These are phyloP conservation scores for Machimus rusticus DNA, from an alignment of 2,888 invertebrate genomes.

Conservation along the genomic window DNA sequence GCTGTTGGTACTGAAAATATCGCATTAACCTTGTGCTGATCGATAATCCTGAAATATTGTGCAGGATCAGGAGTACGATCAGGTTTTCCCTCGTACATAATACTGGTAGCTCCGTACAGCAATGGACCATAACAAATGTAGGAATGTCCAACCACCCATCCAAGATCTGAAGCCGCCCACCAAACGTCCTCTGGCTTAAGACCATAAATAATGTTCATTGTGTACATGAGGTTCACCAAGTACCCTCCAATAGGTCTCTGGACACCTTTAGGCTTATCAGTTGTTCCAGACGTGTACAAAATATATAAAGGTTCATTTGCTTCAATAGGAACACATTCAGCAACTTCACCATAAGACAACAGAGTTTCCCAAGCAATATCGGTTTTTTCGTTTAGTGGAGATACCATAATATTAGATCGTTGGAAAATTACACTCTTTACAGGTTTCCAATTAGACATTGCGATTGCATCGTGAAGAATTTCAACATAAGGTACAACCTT, in stretches of 20 bases:
- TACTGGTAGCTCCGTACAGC: conserved; percentile 77
- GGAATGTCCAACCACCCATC: conserved; percentile 95
- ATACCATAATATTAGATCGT: conserved; percentile 72
- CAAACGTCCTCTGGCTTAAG: conserved; percentile 85
- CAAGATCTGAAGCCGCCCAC: conserved; percentile 77
- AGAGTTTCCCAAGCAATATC: conserved; percentile 83
- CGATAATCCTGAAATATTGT: conserved; percentile 90
- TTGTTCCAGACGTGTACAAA: conserved; percentile 91
- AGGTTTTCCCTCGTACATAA: conserved; percentile 93
- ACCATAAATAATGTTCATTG: conserved; percentile 83
- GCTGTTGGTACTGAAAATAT: conserved; percentile 93
- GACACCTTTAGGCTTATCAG: conserved; percentile 78
- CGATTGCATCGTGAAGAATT: conserved; percentile 69
- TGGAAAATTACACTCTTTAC: conserved; percentile 84
- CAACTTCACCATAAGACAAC: conserved; percentile 70
- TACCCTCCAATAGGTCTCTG: conserved; percentile 89
- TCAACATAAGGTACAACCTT: conserved; percentile 71
- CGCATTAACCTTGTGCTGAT: conserved; percentile 83
- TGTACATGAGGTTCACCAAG: conserved; percentile 84
- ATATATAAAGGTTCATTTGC: conserved; percentile 92
- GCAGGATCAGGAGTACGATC: conserved; percentile 93
- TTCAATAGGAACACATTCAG: conserved; percentile 84
- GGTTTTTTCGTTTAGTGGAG: conserved; percentile 68
- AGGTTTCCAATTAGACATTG: conserved; percentile 76
- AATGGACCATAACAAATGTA: conserved; percentile 94